Evolutionary conservation across 2,113 vertebrate species (phyloP).

Genomic region (Rattus rattus): DNA sequence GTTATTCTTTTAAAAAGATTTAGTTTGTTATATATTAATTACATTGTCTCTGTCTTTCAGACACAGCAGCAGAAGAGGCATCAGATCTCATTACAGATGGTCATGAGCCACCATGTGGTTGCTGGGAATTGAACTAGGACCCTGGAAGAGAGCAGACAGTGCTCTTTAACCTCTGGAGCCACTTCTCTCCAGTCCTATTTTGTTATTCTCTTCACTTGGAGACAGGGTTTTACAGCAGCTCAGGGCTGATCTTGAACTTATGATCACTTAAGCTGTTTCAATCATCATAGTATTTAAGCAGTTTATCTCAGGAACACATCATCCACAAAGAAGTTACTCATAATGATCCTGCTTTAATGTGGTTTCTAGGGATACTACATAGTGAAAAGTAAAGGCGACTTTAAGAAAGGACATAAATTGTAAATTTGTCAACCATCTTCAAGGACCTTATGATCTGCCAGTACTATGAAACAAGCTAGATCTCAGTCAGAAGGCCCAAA

Average conservation of each 20-base stretch:
- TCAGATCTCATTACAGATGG: too few species aligned
- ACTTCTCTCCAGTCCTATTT: too few species aligned
- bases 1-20: too few species aligned
- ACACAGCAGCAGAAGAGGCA: too few species aligned
- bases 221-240: neutral
- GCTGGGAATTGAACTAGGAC: too few species aligned
- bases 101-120: too few species aligned
- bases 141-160: too few species aligned
- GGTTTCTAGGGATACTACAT: slow-evolving; percentile 44
- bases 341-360: slow-evolving; percentile 8
- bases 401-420: neutral
- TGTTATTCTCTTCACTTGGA: neutral
- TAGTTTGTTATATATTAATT: too few species aligned
- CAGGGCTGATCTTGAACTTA: neutral
- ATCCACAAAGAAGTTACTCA: slow-evolving; percentile 25
- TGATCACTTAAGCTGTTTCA: neutral
- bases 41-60: too few species aligned
- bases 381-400: slow-evolving; percentile 28
- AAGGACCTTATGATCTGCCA: neutral
- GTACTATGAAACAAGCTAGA: neutral
- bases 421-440: neutral
- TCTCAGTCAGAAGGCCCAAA: neutral
- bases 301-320: neutral
- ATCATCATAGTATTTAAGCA: slow-evolving; percentile 1
- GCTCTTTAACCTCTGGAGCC: too few species aligned